These are phyloP conservation scores for Melangyna quadrimaculata DNA, from an alignment of 2,888 invertebrate species.

Conservation along the genomic window DNA sequence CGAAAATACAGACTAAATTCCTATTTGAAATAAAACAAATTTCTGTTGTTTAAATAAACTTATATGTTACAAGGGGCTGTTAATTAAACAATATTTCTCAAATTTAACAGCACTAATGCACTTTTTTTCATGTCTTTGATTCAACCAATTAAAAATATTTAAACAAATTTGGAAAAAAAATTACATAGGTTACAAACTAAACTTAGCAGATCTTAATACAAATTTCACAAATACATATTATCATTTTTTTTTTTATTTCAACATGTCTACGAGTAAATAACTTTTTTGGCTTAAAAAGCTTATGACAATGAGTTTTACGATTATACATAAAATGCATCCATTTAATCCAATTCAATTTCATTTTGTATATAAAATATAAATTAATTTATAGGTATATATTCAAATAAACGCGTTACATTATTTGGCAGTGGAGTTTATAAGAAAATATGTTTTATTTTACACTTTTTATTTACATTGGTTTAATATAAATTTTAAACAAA, in stretches of 20 bases:
- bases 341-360: background rate
- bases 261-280: slow-evolving; percentile 9
- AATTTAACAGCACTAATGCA: slow-evolving; percentile 6
- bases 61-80: background rate
- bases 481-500: background rate
- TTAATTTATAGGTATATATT: slow-evolving; percentile 21
- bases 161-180: background rate
- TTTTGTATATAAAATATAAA: slow-evolving; percentile 26
- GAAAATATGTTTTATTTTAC: slow-evolving; percentile 9
- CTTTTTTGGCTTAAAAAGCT: slow-evolving; percentile 43
- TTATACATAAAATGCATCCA: background rate
- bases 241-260: background rate
- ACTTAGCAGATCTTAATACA: background rate
- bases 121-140: background rate
- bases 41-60: background rate
- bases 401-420: slow-evolving; percentile 16
- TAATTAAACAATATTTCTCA: background rate
- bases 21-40: background rate
- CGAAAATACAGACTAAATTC: background rate
- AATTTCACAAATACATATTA: background rate
- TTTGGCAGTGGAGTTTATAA: slow-evolving; percentile 35
- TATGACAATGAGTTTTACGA: slow-evolving; percentile 16
- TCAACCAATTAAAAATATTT: background rate
- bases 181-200: slow-evolving; percentile 1
- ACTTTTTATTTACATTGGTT: slow-evolving; percentile 9